Conservation (phyloP, 2,888 invertebrate genomes). For the Chloroclysta siterata region DNA sequence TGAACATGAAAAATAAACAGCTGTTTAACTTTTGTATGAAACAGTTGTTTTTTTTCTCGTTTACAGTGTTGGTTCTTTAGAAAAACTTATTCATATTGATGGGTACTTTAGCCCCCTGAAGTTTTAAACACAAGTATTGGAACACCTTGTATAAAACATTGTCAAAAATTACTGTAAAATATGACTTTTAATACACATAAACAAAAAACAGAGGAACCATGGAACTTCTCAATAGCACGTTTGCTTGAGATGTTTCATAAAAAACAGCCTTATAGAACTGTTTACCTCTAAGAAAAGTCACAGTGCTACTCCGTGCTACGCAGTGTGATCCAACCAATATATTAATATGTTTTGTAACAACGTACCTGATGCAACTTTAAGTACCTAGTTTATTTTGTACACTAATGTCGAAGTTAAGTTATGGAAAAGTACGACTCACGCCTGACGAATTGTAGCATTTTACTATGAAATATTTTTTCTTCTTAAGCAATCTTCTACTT, state of each 20-base stretch:
- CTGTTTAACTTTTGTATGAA: no score
- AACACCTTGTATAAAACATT: no score
- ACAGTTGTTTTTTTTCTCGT: no score
- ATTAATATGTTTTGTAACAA: constrained; percentile 61
- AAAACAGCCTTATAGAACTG: not conserved
- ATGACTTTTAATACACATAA: no score
- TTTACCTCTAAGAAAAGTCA: not conserved
- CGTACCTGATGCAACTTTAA: constrained; percentile 75
- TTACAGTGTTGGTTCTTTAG: no score
- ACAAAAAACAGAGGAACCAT: no score
- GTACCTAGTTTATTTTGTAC: constrained; percentile 69
- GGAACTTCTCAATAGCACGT: no score
- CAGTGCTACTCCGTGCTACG: not conserved
- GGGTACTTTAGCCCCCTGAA: no score
- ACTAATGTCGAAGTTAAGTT: constrained; percentile 50
- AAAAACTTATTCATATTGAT: no score
- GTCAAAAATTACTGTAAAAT: not conserved
- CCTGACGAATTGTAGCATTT: not conserved
- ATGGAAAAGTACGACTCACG: constrained; percentile 9
- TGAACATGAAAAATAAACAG: no score
- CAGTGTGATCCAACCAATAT: constrained; percentile 28
- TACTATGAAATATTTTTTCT: not conserved
- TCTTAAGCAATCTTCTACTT: not conserved
- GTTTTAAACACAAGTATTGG: no score
- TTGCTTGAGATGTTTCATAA: not conserved